Conservation (phyloP, 2,113 vertebrate species). For the Halcyon senegalensis region DNA sequence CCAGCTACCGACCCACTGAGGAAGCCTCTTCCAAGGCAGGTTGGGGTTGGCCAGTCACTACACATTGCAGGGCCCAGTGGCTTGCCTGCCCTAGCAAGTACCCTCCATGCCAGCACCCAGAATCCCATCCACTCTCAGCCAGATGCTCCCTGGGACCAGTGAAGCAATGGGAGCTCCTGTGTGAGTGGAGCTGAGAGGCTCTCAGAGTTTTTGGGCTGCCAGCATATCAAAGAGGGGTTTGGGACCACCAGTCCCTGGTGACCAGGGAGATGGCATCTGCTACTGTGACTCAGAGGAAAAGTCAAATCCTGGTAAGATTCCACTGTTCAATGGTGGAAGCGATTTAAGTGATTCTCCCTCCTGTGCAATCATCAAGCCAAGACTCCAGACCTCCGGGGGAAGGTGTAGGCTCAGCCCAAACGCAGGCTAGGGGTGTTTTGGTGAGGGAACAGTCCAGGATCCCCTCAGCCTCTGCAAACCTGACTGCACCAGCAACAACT, state of each 20-base stretch:
- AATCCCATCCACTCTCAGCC: not conserved
- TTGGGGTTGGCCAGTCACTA: not conserved
- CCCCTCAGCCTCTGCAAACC: not conserved
- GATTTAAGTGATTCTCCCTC: not conserved
- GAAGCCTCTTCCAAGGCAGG: not conserved
- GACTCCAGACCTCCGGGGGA: not conserved
- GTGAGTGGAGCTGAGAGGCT: rapidly evolving
- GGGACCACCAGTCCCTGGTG: not conserved
- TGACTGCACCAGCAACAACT: not conserved
- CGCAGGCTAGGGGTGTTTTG: not conserved
- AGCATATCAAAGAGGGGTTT: not conserved
- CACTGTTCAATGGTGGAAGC: rapidly evolving
- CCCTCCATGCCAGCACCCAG: not conserved
- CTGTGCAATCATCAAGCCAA: rapidly evolving
- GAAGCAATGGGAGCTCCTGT: not conserved
- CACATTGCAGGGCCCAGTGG: rapidly evolving
- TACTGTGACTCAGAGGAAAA: not conserved
- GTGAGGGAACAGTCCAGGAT: not conserved
- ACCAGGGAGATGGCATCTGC: not conserved
- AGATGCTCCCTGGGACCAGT: not conserved
- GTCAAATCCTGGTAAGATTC: not conserved
- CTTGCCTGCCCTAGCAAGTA: not conserved
- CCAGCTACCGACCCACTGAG: rapidly evolving
- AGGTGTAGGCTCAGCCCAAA: not conserved
- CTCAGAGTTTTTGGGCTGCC: not conserved